These are phyloP conservation scores for Geotrupes spiniger DNA, from an alignment of 2,888 invertebrate genomes.

Conservation along the genomic window DNA sequence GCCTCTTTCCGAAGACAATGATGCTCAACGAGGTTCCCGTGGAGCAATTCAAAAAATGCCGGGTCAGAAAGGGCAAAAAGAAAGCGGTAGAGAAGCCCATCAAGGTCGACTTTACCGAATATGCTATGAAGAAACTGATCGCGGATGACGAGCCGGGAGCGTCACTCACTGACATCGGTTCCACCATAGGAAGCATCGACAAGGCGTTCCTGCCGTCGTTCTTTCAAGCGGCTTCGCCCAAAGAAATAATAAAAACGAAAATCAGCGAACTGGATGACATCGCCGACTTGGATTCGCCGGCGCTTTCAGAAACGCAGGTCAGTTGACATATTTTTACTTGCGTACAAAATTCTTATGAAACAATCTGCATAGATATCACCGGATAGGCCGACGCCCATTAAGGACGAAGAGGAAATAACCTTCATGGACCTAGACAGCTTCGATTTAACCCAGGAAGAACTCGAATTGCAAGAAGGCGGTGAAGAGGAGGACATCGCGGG, in stretches of 20 bases:
- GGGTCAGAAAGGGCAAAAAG: constrained; percentile 40
- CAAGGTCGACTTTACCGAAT: constrained; percentile 33
- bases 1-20: constrained; percentile 39
- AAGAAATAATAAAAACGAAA: constrained; percentile 27
- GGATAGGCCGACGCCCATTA: constrained; percentile 26
- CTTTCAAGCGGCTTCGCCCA: constrained; percentile 32
- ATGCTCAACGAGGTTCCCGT: constrained; percentile 40
- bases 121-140: constrained; percentile 38
- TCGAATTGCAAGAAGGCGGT: constrained; percentile 33
- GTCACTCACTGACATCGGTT: constrained; percentile 41
- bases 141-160: constrained; percentile 38
- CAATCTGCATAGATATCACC: constrained; percentile 30
- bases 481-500: constrained; percentile 38
- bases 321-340: constrained; percentile 30
- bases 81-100: constrained; percentile 42
- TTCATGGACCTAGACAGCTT: constrained; percentile 44
- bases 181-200: constrained; percentile 41
- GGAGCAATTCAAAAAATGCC: constrained; percentile 41
- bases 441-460: constrained; percentile 44
- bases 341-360: too few relatives aligned
- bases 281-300: constrained; percentile 57
- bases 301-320: constrained; percentile 60
- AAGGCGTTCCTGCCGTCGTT: constrained; percentile 38
- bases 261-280: constrained; percentile 32
- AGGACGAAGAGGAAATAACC: constrained; percentile 35